Evolutionary conservation across 92 coral and sea anemone genomes (phyloP).

Genomic region (Parazoanthus atlanticus): DNA sequence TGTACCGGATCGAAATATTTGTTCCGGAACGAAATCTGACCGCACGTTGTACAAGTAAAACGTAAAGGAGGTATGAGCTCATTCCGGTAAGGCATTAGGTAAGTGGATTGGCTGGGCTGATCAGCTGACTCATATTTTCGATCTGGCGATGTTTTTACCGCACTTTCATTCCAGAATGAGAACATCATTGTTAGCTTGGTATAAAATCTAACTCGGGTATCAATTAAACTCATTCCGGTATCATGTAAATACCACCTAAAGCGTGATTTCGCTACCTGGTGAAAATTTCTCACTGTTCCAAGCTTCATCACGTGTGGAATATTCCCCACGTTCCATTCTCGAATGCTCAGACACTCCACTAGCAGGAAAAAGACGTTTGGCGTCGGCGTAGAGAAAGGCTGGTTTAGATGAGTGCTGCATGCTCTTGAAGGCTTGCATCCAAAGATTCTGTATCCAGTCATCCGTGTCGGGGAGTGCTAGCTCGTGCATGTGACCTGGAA

Average conservation of each 20-base stretch:
- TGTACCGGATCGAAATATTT: too few species aligned
- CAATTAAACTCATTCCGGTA: too few species aligned
- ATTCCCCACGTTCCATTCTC: background rate
- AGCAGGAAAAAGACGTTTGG: background rate
- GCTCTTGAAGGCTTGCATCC: slow-evolving; percentile 13
- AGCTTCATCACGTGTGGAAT: background rate
- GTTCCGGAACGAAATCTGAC: too few species aligned
- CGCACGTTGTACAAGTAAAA: too few species aligned
- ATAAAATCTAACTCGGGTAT: too few species aligned
- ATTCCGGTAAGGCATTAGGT: too few species aligned
- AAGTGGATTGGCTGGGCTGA: too few species aligned
- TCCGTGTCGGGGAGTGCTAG: background rate
- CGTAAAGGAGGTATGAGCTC: too few species aligned
- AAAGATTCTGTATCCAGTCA: slow-evolving; percentile 7
- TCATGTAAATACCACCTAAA: background rate
- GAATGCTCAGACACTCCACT: background rate
- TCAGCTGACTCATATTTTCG: too few species aligned
- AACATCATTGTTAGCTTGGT: too few species aligned
- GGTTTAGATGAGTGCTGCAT: background rate
- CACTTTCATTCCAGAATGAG: too few species aligned
- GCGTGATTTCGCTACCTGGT: background rate
- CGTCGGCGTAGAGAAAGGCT: background rate
- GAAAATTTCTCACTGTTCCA: background rate
- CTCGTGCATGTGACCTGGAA: background rate
- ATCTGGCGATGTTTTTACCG: too few species aligned